A percentile compares a stretch with the other conserved stretches of the same genome.
These are phyloP conservation scores for Grantiella picta DNA, from an alignment of 2,113 vertebrate species.

Conservation along the genomic window DNA sequence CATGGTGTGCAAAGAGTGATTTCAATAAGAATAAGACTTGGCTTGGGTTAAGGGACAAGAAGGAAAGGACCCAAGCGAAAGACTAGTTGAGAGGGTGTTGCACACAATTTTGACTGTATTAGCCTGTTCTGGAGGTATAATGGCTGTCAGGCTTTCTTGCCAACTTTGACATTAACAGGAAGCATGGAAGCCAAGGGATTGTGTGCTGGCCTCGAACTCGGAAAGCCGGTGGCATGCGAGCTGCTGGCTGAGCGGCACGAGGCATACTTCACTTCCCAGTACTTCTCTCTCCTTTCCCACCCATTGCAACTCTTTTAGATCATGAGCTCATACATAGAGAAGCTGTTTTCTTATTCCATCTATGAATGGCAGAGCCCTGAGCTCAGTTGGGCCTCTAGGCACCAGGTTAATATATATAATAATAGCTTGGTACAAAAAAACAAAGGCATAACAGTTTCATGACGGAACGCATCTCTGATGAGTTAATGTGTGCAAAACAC, in stretches of 20 bases:
- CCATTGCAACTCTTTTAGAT: background rate
- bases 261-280: rapidly evolving
- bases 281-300: background rate
- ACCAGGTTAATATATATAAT: slow-evolving; percentile 37
- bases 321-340: background rate
- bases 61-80: background rate
- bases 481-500: slow-evolving; percentile 32
- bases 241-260: background rate
- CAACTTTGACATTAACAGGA: background rate
- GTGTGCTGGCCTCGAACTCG: rapidly evolving
- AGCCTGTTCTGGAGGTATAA: background rate
- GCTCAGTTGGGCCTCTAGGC: slow-evolving; percentile 15
- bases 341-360: background rate
- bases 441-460: slow-evolving; percentile 50
- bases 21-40: background rate
- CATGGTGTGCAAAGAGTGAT: background rate
- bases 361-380: background rate
- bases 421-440: background rate
- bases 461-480: slow-evolving; percentile 6
- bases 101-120: background rate
- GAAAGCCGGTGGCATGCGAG: background rate
- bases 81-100: background rate
- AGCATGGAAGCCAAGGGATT: background rate
- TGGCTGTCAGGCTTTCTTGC: background rate
- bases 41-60: background rate